phyloP scores from a whole-genome alignment of 2,888 invertebrate species.

The Acanthosepion esculentum region DNA sequence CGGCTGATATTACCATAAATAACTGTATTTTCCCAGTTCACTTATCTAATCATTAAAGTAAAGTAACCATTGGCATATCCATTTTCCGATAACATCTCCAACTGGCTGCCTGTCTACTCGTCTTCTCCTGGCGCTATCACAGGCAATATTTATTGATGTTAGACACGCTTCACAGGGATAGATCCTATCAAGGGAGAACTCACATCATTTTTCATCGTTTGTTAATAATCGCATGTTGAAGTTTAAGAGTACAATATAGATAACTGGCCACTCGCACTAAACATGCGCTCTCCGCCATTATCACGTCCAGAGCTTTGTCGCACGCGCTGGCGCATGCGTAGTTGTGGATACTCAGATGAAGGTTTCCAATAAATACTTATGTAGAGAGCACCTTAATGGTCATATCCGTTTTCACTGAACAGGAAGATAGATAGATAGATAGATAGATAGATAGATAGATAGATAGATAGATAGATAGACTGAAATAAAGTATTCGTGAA shows the following conservation, averaged over 20 bases:
- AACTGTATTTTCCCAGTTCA: not conserved
- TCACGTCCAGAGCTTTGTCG: not conserved
- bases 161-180: not conserved
- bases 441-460: no score
- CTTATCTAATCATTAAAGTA: not conserved
- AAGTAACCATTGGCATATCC: not conserved
- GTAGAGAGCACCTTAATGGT: not conserved
- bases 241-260: not conserved
- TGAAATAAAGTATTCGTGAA: no score
- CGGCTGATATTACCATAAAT: no score
- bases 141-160: not conserved
- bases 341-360: not conserved
- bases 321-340: not conserved
- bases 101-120: not conserved
- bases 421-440: no score
- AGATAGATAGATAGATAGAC: no score
- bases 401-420: not conserved
- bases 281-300: not conserved
- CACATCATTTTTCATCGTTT: not conserved
- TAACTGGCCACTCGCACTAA: not conserved
- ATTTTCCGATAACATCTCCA: not conserved
- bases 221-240: not conserved
- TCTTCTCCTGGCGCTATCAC: not conserved
- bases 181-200: not conserved
- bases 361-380: not conserved